Percentiles rank a stretch among this genome's conserved stretches.
phyloP scores from a whole-genome alignment of 2,888 invertebrate genomes.

The Lomographa bimaculata region DNA sequence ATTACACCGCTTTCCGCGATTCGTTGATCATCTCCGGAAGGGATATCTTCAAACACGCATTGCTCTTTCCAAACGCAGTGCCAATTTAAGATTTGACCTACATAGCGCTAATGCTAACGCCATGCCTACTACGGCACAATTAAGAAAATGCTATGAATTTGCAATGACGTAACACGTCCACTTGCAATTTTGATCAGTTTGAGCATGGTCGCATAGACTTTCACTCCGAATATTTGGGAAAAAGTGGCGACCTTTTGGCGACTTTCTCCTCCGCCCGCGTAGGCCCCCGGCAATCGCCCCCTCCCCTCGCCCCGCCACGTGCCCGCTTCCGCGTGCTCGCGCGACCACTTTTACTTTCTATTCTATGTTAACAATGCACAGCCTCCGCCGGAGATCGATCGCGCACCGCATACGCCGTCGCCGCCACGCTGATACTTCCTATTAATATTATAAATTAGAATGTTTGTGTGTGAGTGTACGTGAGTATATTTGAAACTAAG shows the following conservation, averaged over 20 bases:
- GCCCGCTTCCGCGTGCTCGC: conserved; percentile 70
- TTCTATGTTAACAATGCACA: conserved; percentile 54
- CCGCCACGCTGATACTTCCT: too few species aligned
- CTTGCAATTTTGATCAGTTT: conserved; percentile 54
- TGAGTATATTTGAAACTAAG: too few species aligned
- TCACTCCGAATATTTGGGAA: conserved; percentile 82
- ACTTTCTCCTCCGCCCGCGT: conserved; percentile 66
- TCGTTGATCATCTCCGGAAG: too few species aligned
- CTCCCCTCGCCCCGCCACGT: conserved; percentile 42
- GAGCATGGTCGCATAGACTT: conserved; percentile 65
- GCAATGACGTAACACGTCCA: conserved; percentile 6
- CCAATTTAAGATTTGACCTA: too few species aligned
- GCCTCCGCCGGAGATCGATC: conserved; percentile 1
- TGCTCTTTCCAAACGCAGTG: too few species aligned
- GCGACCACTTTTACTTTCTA: conserved; percentile 76
- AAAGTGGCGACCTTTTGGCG: conserved; percentile 81
- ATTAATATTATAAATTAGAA: too few species aligned
- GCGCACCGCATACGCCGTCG: background rate
- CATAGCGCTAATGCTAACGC: too few species aligned
- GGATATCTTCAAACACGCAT: too few species aligned
- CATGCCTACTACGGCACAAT: too few species aligned
- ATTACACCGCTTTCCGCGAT: too few species aligned
- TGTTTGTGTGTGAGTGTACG: too few species aligned
- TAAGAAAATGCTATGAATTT: too few species aligned
- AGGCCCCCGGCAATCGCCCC: conserved; percentile 29